Evolutionary conservation across 2,797 vertebrate species (phyloP), one percentile per base, ranked within the genome.

Genomic region (Paramormyrops hopkinsi): DNA sequence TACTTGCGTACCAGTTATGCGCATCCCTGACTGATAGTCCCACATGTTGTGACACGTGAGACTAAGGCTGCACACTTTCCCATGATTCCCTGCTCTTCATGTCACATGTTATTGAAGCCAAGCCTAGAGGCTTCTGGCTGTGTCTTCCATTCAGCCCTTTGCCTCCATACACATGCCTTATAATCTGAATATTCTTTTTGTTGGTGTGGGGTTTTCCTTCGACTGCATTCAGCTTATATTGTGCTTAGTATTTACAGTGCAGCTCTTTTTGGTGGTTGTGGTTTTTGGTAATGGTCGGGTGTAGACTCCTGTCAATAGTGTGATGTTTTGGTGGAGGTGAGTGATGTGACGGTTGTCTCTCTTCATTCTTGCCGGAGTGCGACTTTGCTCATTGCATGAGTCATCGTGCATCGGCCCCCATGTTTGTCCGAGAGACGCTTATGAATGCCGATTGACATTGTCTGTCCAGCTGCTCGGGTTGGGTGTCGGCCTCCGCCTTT

Each of bases 361-460:
- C 54, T 51, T 14, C 29, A 37, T 48, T 89, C 62, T 46, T 88
- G n/a, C 22, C 87, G 29, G 86, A 54, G 41, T 86, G 44, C 48
- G 87, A 90, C 92, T 92, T 91, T 4, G 88, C 90, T 91, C 69
- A 86, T 87, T 93, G 94, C 94, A 95, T 95, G 94, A 86, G 90
- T 88, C 88, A 79, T 89, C 3, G 17, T 90, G 65, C 89, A 14
- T 54, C 29, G 1, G 50, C 1, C 11, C 9, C 22, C 59, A 9
- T 29, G 62, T 37, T 37, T 37, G 65, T 69, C 25, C 11, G 12
- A 14, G 65, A 14, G 92, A 90, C 56, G 88, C 90, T 91, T 90
- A 84, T 89, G 90, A 92, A 91, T 91, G 50, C 50, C 90, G 86
- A 83, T 50, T 92, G 83, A 90, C 9, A 6, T 88, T 46, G 17